These are phyloP conservation scores for Ranitomeya variabilis DNA, from an alignment of 2,113 vertebrate genomes.

Conservation along the genomic window DNA sequence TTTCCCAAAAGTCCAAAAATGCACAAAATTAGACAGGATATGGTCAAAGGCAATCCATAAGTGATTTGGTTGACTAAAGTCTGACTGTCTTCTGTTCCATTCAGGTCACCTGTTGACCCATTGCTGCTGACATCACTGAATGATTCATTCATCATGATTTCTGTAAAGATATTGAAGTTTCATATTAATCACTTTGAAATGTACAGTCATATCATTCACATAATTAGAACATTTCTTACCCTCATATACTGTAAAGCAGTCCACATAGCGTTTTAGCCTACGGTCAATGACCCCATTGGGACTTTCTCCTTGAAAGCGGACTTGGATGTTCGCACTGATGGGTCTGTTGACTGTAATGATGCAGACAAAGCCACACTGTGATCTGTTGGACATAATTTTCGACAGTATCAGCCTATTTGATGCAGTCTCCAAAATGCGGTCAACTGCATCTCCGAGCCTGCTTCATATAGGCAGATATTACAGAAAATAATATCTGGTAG, in stretches of 20 bases:
- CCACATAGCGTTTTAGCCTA: too few species aligned
- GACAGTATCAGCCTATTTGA: too few species aligned
- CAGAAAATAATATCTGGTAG: too few species aligned
- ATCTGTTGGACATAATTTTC: too few species aligned
- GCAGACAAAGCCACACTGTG: too few species aligned
- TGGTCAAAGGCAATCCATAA: slow-evolving; percentile 7
- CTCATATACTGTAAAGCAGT: neutral
- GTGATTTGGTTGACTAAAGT: neutral
- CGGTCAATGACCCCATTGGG: too few species aligned
- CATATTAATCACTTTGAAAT: neutral
- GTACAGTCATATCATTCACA: neutral
- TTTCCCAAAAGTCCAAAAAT: slow-evolving; percentile 45
- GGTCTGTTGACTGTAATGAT: too few species aligned
- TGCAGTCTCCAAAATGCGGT: too few species aligned
- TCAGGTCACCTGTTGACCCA: neutral
- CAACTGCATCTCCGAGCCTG: too few species aligned
- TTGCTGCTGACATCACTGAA: neutral
- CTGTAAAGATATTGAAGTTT: slow-evolving; percentile 12
- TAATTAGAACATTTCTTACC: neutral
- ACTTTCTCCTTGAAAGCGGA: too few species aligned
- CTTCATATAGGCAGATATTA: too few species aligned
- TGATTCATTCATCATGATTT: slow-evolving; percentile 23
- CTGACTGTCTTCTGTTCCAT: slow-evolving; percentile 15
- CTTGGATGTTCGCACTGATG: too few species aligned
- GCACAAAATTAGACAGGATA: neutral